These are phyloP conservation scores for Ictidomys tridecemlineatus DNA, from an alignment of 2,113 vertebrate genomes.

Conservation along the genomic window DNA sequence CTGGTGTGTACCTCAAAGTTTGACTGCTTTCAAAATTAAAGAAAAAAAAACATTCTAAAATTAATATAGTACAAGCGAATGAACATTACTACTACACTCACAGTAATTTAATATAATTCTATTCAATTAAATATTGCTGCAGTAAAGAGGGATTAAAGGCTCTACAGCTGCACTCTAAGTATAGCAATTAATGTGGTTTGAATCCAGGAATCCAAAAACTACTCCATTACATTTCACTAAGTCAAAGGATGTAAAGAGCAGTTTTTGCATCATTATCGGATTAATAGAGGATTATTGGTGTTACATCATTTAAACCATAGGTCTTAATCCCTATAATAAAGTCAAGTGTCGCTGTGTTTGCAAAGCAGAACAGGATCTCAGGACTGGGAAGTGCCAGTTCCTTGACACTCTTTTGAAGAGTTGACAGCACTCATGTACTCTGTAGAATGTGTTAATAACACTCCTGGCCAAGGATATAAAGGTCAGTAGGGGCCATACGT, in stretches of 20 bases:
- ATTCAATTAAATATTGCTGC: slow-evolving; percentile 69
- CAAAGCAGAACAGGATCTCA: not conserved
- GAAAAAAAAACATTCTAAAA: not conserved
- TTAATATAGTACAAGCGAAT: slow-evolving; percentile 53
- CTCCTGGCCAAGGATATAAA: not conserved
- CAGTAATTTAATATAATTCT: slow-evolving; percentile 70
- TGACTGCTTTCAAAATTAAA: slow-evolving; percentile 35
- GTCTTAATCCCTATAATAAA: slow-evolving; percentile 38
- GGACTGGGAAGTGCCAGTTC: not conserved
- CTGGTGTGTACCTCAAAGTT: not conserved
- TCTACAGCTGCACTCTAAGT: slow-evolving; percentile 47
- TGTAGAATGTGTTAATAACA: no score
- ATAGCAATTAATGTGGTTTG: slow-evolving; percentile 72
- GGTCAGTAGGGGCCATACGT: not conserved
- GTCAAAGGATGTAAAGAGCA: slow-evolving; percentile 59
- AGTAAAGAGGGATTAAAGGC: slow-evolving; percentile 69
- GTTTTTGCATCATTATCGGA: slow-evolving; percentile 68
- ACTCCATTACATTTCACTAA: slow-evolving; percentile 39
- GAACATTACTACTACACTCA: slow-evolving; percentile 35
- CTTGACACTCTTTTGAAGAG: not conserved
- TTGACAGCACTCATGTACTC: not conserved
- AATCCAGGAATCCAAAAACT: slow-evolving; percentile 48
- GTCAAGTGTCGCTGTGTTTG: not conserved
- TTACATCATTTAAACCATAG: slow-evolving; percentile 30
- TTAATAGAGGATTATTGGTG: slow-evolving; percentile 64